Percentiles rank a stretch among this genome's conserved stretches.
Evolutionary conservation across 2,888 invertebrate species (phyloP).

Genomic region (Netelia virgata): DNA sequence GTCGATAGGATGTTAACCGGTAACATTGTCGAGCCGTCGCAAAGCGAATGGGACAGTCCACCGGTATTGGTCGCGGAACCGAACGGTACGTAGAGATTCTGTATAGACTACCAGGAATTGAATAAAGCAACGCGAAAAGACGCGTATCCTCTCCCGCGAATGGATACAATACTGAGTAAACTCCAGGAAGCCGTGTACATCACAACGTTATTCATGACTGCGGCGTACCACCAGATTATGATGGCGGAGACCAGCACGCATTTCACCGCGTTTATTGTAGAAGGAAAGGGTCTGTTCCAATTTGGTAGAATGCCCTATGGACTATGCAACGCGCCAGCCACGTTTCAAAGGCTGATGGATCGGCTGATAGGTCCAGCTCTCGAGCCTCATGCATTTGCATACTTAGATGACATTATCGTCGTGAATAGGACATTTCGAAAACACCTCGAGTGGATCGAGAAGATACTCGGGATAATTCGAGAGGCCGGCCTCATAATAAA

Average conservation of each 20-base stretch:
- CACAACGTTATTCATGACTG: not conserved
- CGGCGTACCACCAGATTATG: conserved; percentile 4
- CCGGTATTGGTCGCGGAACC: not conserved
- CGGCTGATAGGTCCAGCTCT: not conserved
- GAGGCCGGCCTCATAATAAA: not conserved
- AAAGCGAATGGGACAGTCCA: conserved; percentile 18
- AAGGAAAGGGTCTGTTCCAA: not conserved
- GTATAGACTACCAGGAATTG: not conserved
- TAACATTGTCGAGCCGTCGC: conserved; percentile 38
- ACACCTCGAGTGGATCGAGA: conserved; percentile 55
- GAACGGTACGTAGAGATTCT: not conserved
- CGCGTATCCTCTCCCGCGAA: not conserved
- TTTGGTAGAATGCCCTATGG: conserved; percentile 32
- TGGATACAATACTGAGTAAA: not conserved
- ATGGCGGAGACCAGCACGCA: not conserved
- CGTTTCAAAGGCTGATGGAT: not conserved
- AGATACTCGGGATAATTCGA: not conserved
- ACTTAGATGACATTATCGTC: conserved; percentile 63
- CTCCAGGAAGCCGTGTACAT: not conserved
- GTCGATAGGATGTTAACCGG: conserved; percentile 12
- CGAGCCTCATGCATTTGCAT: conserved; percentile 31
- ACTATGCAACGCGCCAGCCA: not conserved
- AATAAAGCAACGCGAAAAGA: not conserved
- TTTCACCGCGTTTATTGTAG: conserved; percentile 25
- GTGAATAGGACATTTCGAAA: conserved; percentile 47